A percentile compares a stretch with the other conserved stretches of the same genome.
Conservation (phyloP, 37 sponge, comb jelly and placozoan species). For the Mnemiopsis leidyi region DNA sequence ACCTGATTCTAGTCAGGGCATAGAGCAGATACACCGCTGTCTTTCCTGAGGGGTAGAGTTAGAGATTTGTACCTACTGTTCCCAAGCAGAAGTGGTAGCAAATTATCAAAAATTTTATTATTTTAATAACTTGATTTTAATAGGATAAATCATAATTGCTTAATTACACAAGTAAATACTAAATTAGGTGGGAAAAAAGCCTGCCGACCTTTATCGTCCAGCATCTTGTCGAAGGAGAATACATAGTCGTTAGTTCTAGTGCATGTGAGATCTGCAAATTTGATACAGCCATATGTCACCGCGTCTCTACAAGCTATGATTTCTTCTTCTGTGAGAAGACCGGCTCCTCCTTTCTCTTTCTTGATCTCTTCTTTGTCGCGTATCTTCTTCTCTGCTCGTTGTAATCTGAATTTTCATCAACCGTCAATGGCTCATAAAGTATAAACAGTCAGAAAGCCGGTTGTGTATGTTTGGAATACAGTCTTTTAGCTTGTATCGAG, state of each 20-base stretch:
- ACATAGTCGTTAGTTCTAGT: constrained; percentile 90
- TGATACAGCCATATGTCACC: constrained; percentile 98
- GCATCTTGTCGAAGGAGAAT: constrained; percentile 96
- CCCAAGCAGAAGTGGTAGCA: too few species aligned
- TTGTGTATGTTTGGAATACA: too few species aligned
- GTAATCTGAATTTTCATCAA: too few species aligned
- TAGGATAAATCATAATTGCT: too few species aligned
- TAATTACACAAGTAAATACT: too few species aligned
- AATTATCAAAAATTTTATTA: too few species aligned
- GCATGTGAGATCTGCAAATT: constrained; percentile 93
- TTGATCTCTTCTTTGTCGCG: constrained; percentile 82
- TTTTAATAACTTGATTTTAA: too few species aligned
- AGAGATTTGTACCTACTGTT: too few species aligned
- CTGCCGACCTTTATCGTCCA: constrained; percentile 20
- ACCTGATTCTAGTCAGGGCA: constrained; percentile 87
- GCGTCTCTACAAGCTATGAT: constrained; percentile 78
- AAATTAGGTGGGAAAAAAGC: background rate
- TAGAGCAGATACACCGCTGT: constrained; percentile 97
- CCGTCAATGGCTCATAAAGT: too few species aligned
- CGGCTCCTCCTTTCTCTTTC: background rate
- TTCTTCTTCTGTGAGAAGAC: constrained; percentile 80
- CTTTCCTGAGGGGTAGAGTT: constrained; percentile 83
- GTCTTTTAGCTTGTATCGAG: too few species aligned
- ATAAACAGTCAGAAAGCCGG: too few species aligned
- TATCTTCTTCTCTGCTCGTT: constrained; percentile 75